Percentiles rank a stretch among this genome's conserved stretches.
phyloP scores from a whole-genome alignment of 1,140 invertebrate genomes.

The Antheraea pernyi region DNA sequence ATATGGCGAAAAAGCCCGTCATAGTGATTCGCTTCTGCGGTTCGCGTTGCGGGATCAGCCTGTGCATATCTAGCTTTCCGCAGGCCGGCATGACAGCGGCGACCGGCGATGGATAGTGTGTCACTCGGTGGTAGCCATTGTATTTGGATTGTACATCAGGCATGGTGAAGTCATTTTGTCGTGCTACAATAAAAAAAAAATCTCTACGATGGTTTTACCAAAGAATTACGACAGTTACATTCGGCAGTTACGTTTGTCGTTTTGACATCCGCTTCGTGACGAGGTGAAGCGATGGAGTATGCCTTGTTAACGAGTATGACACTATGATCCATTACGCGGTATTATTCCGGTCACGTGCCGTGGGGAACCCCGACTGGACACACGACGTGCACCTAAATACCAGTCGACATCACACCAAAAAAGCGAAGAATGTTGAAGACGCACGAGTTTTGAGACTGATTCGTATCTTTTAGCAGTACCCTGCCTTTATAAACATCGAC shows the following conservation, averaged over 20 bases:
- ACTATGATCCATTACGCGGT: constrained; percentile 13
- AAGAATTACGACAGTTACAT: constrained; percentile 14
- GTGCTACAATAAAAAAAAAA: too few relatives aligned
- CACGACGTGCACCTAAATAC: constrained; percentile 49
- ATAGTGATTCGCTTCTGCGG: too few relatives aligned
- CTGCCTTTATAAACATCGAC: background rate
- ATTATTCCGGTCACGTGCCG: constrained; percentile 47
- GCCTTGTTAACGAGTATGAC: constrained; percentile 26
- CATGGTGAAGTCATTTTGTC: too few relatives aligned
- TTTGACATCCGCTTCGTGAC: constrained; percentile 36
- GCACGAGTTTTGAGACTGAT: background rate
- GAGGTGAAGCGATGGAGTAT: constrained; percentile 18
- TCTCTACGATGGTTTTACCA: constrained; percentile 4
- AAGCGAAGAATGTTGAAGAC: background rate
- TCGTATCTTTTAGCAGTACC: background rate
- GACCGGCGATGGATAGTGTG: too few relatives aligned
- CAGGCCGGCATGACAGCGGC: too few relatives aligned
- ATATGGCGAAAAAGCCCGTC: too few relatives aligned
- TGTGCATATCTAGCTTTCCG: too few relatives aligned
- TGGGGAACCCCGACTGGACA: constrained; percentile 48
- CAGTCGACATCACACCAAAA: constrained; percentile 42
- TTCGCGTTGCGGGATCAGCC: too few relatives aligned
- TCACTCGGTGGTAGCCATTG: too few relatives aligned
- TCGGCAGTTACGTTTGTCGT: constrained; percentile 16
- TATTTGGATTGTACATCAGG: too few relatives aligned